Evolutionary conservation across 2,797 vertebrate species (phyloP).

Genomic region (Tarsius wallacei): DNA sequence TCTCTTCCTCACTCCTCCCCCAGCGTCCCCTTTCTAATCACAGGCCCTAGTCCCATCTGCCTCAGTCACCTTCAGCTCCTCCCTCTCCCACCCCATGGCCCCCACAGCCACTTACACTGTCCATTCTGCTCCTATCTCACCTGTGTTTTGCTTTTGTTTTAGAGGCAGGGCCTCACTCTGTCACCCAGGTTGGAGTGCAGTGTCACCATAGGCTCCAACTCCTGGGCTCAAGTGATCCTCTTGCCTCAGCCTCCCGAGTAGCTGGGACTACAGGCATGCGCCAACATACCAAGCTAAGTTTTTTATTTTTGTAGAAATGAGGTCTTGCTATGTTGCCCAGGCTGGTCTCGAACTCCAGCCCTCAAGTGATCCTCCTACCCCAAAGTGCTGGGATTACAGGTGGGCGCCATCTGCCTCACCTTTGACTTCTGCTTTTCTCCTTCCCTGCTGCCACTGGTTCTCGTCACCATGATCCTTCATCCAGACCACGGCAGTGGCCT

Average conservation of each 20-base stretch:
- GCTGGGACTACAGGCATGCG: too few species aligned
- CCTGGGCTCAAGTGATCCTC: too few species aligned
- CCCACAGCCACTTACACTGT: neutral
- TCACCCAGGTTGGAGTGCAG: too few species aligned
- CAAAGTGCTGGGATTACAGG: too few species aligned
- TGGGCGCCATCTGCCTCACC: neutral
- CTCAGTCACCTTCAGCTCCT: neutral
- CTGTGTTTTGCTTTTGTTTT: neutral
- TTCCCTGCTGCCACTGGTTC: neutral
- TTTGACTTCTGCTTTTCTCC: neutral
- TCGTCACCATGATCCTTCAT: neutral
- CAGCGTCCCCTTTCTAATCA: neutral
- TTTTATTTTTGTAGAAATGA: too few species aligned
- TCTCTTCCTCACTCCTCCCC: neutral
- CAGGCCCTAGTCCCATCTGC: neutral
- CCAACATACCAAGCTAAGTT: too few species aligned
- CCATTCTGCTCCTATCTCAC: neutral
- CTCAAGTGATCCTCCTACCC: too few species aligned
- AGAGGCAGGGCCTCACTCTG: too few species aligned
- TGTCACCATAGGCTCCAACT: too few species aligned
- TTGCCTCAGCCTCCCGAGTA: too few species aligned
- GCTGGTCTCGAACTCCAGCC: too few species aligned
- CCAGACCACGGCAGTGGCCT: neutral
- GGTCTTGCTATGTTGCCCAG: too few species aligned
- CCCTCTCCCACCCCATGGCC: neutral